These are phyloP conservation scores for Smutsia gigantea DNA, from an alignment of 2,797 vertebrate genomes.

Conservation along the genomic window DNA sequence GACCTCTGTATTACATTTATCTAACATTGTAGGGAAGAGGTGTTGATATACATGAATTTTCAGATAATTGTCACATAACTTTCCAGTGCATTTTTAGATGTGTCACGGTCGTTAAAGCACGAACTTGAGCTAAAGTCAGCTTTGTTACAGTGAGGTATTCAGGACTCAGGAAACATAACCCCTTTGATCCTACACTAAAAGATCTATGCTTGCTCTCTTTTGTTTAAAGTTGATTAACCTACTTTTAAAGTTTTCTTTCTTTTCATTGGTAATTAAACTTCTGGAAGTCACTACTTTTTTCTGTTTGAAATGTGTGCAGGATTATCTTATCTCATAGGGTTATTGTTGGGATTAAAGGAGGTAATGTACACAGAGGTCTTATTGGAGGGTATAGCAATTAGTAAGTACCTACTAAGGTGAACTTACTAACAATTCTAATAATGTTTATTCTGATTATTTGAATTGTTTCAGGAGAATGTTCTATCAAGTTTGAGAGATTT, in stretches of 20 bases:
- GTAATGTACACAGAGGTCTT: not conserved
- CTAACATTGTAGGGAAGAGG: not conserved
- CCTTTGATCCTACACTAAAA: not conserved
- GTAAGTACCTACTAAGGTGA: not conserved
- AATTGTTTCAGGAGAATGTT: not conserved
- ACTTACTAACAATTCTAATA: not conserved
- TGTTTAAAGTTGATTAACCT: not conserved
- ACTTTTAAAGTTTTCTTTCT: not conserved
- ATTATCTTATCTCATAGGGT: not conserved
- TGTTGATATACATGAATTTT: not conserved
- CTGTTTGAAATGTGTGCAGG: not conserved
- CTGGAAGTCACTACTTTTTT: not conserved
- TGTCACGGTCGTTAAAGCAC: not conserved
- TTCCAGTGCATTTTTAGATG: not conserved
- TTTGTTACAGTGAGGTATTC: not conserved
- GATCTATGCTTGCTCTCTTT: not conserved
- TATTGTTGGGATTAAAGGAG: not conserved
- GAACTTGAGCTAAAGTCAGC: not conserved
- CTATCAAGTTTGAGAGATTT: not conserved
- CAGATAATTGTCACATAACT: not conserved
- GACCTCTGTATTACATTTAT: not conserved
- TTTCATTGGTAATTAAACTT: not conserved
- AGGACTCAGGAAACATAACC: not conserved
- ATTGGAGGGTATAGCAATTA: not conserved
- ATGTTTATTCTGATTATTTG: not conserved